Base-by-base conservation (phyloP, 2,113 vertebrate genomes). In the Apaloderma vittatum region DNA sequence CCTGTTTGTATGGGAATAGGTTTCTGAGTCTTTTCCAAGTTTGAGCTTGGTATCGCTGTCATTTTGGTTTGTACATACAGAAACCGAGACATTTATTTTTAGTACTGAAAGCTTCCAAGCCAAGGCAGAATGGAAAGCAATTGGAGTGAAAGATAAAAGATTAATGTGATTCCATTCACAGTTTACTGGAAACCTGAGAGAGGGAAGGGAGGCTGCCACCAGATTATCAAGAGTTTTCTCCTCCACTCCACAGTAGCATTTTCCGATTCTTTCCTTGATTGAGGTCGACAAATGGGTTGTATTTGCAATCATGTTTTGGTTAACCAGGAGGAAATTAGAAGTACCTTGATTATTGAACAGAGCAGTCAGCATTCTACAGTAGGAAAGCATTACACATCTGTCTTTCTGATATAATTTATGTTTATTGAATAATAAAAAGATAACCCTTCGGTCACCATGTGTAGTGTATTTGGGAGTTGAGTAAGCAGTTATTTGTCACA, bases 91-190 rank as follows among this genome's bases (percentile, higher is more conserved):
- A 0, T 51, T 95, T 93, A 73, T 79, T 96, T 94, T 95, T 83
- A 80, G 75, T 80, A 51, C 51, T 79, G 77, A 70, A 86, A 90
- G 55, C 51, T 96, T 96, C 88, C 71, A 95, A 91, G 85, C 92
- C 78, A 92, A 86, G 51, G 52, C 81, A 95, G 78, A 96, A 91
- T 58, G 32, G 36, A 74, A 86, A 63, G 66, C 11, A 2, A 30
- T 59, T 88, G 82, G 32, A 94, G 30, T 70, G 78, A 66, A 82
- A 79, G 66, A 72, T 36, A 55, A 75, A 93, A 91, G 27, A 76
- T 70, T 62, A 70, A 58, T 66, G 58, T 79, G 49, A 76, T 88
- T 96, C 84, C 66, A 43, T 83, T 93, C 78, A 73, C 43, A 55
- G 55, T 79, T 90, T 80, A 29, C 37, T 70, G 78, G 24, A 81